Conservation (phyloP, 2,113 vertebrate genomes). For the Myodes glareolus region DNA sequence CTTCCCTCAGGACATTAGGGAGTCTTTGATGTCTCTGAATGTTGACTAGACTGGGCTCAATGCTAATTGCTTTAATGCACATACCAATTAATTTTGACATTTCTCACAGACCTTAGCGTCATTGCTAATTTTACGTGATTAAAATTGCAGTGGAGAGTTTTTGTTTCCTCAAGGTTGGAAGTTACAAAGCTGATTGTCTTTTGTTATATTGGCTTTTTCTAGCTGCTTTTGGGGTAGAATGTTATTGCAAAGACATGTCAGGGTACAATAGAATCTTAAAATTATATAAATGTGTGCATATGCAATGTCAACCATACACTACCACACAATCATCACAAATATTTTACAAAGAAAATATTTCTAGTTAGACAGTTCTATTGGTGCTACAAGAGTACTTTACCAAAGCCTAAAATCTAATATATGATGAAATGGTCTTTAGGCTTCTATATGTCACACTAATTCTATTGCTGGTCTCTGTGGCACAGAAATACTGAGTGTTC, state of each 20-base stretch:
- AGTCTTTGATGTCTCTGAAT: background rate
- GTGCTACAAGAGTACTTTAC: background rate
- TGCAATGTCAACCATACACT: background rate
- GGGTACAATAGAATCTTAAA: background rate
- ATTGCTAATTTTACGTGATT: background rate
- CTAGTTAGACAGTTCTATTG: background rate
- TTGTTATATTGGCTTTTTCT: background rate
- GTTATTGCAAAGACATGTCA: background rate
- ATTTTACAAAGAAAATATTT: background rate
- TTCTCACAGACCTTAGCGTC: background rate
- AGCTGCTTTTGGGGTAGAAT: background rate
- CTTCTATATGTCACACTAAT: background rate
- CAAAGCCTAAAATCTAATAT: background rate
- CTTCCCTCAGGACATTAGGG: background rate
- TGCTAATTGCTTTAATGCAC: background rate
- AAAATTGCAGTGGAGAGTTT: background rate
- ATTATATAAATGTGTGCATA: background rate
- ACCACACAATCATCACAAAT: background rate
- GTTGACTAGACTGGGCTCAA: background rate
- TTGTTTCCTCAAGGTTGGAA: constrained; percentile 9
- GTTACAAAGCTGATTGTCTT: background rate
- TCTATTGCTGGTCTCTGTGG: background rate
- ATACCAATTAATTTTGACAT: background rate
- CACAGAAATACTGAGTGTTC: background rate
- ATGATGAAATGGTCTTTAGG: too few species aligned